Conservation (phyloP, 2,113 vertebrate species). For the Desmodus rotundus region DNA sequence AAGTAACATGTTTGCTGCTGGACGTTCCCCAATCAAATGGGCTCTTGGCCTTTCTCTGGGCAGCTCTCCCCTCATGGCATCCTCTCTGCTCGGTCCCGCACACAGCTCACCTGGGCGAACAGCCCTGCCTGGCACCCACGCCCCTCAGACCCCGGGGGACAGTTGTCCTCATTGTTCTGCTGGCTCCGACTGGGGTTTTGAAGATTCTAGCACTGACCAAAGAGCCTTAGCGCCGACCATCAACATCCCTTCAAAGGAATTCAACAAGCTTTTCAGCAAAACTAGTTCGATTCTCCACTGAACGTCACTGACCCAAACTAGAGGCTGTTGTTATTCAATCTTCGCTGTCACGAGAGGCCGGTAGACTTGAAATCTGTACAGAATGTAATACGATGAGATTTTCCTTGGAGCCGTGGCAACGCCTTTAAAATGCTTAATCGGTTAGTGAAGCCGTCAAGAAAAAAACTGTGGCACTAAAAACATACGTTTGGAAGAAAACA, state of each 20-base stretch:
- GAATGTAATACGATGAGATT: neutral
- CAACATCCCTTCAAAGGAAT: neutral
- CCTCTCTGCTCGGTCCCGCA: no score
- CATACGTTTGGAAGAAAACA: neutral
- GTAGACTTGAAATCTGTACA: neutral
- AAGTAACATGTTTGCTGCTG: no score
- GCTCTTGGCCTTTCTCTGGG: no score
- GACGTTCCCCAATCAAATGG: no score
- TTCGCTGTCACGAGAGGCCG: neutral
- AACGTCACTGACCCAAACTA: neutral
- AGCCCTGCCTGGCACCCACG: no score
- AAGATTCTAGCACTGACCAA: rapidly evolving
- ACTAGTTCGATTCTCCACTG: rapidly evolving
- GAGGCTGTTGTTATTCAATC: neutral
- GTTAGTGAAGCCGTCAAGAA: neutral
- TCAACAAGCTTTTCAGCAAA: neutral
- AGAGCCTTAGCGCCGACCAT: neutral
- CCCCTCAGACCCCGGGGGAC: no score
- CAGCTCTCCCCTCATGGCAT: no score
- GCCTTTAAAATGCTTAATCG: neutral
- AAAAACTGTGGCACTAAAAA: neutral
- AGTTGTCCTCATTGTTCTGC: neutral
- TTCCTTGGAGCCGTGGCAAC: neutral
- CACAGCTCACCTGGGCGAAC: no score
- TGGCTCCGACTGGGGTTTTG: neutral